These are phyloP conservation scores for Chelidonichthys spinosus DNA, from an alignment of 2,797 vertebrate genomes.

Conservation along the genomic window DNA sequence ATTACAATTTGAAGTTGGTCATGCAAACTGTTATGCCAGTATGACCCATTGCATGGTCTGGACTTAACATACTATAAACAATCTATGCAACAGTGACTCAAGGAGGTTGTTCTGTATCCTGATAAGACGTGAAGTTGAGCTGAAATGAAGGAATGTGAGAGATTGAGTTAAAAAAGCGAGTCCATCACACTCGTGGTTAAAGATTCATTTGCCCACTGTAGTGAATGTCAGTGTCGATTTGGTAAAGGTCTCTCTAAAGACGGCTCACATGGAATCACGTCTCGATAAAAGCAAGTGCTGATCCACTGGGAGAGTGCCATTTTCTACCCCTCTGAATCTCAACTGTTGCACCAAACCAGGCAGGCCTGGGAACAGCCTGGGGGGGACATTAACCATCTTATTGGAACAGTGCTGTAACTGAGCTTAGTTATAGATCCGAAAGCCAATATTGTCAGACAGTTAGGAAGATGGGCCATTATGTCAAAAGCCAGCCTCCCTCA, in stretches of 20 bases:
- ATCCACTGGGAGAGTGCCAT: constrained; percentile 25
- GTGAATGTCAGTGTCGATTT: constrained; percentile 54
- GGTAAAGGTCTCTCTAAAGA: constrained; percentile 53
- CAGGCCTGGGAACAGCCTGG: constrained; percentile 2
- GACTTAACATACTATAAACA: not conserved
- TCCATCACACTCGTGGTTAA: constrained; percentile 17
- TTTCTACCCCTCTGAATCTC: constrained; percentile 20
- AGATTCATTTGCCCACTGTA: constrained; percentile 34
- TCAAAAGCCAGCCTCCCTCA: constrained; percentile 40
- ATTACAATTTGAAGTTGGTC: not conserved
- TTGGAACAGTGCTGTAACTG: constrained; percentile 44
- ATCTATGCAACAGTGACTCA: not conserved
- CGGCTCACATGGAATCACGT: constrained; percentile 44
- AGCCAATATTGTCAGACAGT: constrained; percentile 53
- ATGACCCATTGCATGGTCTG: not conserved
- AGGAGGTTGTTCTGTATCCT: not conserved
- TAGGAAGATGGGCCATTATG: constrained; percentile 35
- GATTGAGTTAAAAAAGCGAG: not conserved
- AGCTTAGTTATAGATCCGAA: constrained; percentile 50
- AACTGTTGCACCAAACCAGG: constrained; percentile 32
- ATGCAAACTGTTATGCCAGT: not conserved
- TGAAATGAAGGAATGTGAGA: constrained; percentile 10
- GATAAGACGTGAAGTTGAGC: constrained; percentile 2
- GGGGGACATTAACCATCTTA: constrained; percentile 32
- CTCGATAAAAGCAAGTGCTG: constrained; percentile 27